These are phyloP conservation scores for Hipposideros larvatus DNA, from an alignment of 2,797 vertebrate species.

Conservation along the genomic window DNA sequence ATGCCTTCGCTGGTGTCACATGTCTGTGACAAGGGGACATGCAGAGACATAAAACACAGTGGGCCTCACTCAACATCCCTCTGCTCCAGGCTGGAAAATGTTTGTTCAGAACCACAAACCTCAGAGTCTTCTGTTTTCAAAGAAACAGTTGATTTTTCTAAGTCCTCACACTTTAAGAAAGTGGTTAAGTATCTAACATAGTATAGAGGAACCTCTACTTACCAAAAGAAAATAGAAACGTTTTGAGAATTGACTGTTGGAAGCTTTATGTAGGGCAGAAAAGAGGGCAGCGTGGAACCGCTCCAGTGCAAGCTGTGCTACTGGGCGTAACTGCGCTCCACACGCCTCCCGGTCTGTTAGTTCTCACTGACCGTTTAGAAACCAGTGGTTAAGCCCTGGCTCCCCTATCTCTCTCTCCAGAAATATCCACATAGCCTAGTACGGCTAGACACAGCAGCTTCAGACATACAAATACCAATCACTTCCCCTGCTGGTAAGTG, in stretches of 20 bases:
- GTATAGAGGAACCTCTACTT: background rate
- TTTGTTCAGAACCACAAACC: background rate
- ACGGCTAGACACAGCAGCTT: background rate
- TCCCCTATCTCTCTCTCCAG: background rate
- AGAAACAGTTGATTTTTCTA: background rate
- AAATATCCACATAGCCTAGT: constrained; percentile 63
- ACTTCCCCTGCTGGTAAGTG: constrained; percentile 45
- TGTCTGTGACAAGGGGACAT: background rate
- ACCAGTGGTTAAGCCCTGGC: background rate
- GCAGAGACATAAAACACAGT: background rate
- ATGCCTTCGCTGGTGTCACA: background rate
- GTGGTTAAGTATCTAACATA: background rate
- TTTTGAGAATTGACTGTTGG: background rate
- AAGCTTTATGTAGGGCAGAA: background rate
- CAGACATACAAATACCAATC: constrained; percentile 45
- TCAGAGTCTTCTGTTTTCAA: background rate
- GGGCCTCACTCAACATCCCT: background rate
- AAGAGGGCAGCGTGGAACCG: background rate
- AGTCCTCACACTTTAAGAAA: background rate
- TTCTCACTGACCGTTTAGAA: background rate
- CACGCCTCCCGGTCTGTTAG: background rate
- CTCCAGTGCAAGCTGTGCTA: background rate
- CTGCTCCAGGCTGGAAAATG: background rate
- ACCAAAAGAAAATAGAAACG: background rate
- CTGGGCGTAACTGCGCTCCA: background rate